These are phyloP conservation scores for Numida meleagris DNA, from an alignment of 2,113 vertebrate genomes.

Conservation along the genomic window DNA sequence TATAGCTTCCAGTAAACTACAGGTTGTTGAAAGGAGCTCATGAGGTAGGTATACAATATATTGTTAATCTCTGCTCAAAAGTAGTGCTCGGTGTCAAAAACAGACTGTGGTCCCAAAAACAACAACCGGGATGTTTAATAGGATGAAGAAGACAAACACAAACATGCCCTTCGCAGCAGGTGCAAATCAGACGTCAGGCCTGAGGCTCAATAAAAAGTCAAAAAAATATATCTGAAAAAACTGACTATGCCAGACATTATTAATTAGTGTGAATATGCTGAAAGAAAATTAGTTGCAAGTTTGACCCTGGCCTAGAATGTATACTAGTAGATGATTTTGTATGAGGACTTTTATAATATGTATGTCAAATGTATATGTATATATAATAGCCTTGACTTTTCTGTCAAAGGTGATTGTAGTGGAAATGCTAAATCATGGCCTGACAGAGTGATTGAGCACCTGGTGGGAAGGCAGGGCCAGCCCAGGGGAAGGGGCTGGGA, in stretches of 20 bases:
- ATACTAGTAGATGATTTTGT: not conserved
- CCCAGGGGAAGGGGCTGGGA: too few species aligned
- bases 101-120: not conserved
- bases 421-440: too few species aligned
- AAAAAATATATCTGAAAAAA: not conserved
- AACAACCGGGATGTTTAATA: not conserved
- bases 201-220: not conserved
- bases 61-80: not conserved
- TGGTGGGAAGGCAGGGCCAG: too few species aligned
- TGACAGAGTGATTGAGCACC: too few species aligned
- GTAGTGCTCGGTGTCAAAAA: not conserved
- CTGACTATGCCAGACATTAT: not conserved
- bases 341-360: too few species aligned
- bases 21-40: not conserved
- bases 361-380: too few species aligned
- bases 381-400: not conserved
- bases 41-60: not conserved
- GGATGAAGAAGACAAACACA: not conserved
- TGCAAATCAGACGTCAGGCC: not conserved
- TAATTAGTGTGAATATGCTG: not conserved
- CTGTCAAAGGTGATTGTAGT: too few species aligned
- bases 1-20: not conserved
- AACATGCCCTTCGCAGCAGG: not conserved
- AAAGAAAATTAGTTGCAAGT: not conserved
- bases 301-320: not conserved